These are phyloP conservation scores for Diarsia mendica DNA, from an alignment of 2,888 invertebrate genomes.

Conservation along the genomic window DNA sequence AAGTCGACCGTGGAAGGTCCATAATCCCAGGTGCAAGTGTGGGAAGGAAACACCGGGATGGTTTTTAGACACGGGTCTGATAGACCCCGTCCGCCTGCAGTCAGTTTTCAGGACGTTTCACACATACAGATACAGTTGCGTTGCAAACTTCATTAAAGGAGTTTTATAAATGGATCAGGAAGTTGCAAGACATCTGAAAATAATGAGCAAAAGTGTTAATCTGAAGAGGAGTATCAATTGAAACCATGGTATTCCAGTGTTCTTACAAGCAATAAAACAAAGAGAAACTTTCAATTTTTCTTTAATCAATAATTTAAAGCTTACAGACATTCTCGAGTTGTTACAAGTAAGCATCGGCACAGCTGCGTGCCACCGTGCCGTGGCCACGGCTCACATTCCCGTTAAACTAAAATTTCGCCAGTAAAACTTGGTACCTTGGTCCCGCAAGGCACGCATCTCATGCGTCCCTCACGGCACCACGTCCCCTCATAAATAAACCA, in stretches of 20 bases:
- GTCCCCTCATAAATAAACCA: conserved; percentile 68
- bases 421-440: conserved; percentile 73
- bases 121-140: background rate
- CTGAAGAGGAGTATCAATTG: conserved; percentile 1
- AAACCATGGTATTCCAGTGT: background rate
- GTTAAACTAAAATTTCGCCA: conserved; percentile 80
- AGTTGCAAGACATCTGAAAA: conserved; percentile 43
- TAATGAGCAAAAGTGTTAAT: conserved; percentile 20
- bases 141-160: background rate
- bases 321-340: conserved; percentile 85
- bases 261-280: conserved; percentile 76
- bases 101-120: background rate
- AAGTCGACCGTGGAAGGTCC: too few relatives aligned
- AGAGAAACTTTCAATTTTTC: conserved; percentile 86
- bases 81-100: background rate
- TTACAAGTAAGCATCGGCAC: conserved; percentile 75
- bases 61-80: too few relatives aligned
- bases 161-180: conserved; percentile 17
- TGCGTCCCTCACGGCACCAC: conserved; percentile 67
- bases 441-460: conserved; percentile 74
- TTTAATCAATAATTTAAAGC: conserved; percentile 90
- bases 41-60: too few relatives aligned
- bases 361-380: conserved; percentile 65
- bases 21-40: too few relatives aligned
- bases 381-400: conserved; percentile 70